Percentiles rank a stretch among this genome's conserved stretches.
These are phyloP conservation scores for Hermaeophaga mercurialis DNA, from an alignment of 2,888 invertebrate species.

Conservation along the genomic window DNA sequence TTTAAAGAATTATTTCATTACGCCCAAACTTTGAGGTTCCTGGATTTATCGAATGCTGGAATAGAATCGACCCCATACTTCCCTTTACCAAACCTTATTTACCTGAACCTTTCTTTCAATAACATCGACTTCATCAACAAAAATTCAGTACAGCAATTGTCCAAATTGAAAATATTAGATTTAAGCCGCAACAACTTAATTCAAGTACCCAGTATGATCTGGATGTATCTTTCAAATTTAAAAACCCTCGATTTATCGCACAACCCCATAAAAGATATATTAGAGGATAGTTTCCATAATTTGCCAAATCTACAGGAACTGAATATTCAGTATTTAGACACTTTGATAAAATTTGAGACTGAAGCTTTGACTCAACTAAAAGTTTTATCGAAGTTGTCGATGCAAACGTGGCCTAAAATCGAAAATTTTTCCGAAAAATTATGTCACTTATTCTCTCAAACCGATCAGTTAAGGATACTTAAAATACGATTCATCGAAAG, in stretches of 20 bases:
- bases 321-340: constrained; percentile 74
- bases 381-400: constrained; percentile 71
- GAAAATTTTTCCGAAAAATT: constrained; percentile 67
- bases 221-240: constrained; percentile 73
- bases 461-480: constrained; percentile 75
- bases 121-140: constrained; percentile 71
- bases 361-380: constrained; percentile 74
- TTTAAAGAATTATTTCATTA: constrained; percentile 88
- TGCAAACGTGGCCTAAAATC: constrained; percentile 77
- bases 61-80: constrained; percentile 77
- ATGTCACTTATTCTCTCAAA: constrained; percentile 71
- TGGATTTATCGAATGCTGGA: constrained; percentile 78
- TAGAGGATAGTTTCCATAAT: constrained; percentile 73
- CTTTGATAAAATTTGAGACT: constrained; percentile 75
- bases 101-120: constrained; percentile 81
- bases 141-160: constrained; percentile 73
- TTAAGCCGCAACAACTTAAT: constrained; percentile 72
- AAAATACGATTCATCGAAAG: constrained; percentile 78
- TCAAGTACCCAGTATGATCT: constrained; percentile 74
- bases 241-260: constrained; percentile 78
- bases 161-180: constrained; percentile 73
- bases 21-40: constrained; percentile 77
- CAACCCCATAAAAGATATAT: constrained; percentile 79
- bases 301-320: constrained; percentile 74
- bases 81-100: constrained; percentile 76